Percentiles rank a stretch among this genome's conserved stretches.
Conservation (phyloP, 2,888 invertebrate species). For the Parochlus steinenii region DNA sequence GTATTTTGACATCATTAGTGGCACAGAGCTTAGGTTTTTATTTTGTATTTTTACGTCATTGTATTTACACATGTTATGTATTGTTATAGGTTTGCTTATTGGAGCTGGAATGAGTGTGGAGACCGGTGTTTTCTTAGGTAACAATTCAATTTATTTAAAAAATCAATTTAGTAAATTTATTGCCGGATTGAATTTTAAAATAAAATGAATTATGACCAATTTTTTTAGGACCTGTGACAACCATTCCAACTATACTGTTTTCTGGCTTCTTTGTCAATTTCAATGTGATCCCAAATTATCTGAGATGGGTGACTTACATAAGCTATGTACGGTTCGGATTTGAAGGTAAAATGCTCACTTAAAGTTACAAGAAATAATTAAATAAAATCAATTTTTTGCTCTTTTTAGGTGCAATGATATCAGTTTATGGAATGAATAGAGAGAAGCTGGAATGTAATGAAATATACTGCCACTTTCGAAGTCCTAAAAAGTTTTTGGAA, state of each 20-base stretch:
- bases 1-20: constrained; percentile 71
- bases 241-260: constrained; percentile 81
- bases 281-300: constrained; percentile 74
- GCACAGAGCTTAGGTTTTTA: constrained; percentile 84
- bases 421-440: constrained; percentile 78
- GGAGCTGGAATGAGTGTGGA: constrained; percentile 84
- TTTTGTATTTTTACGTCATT: constrained; percentile 68
- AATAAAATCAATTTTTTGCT: background rate
- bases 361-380: background rate
- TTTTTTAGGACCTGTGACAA: constrained; percentile 65
- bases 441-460: constrained; percentile 66
- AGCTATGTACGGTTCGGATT: constrained; percentile 87
- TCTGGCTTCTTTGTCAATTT: constrained; percentile 91
- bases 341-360: constrained; percentile 45
- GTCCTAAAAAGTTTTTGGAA: constrained; percentile 65
- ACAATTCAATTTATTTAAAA: too few relatives aligned
- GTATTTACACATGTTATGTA: constrained; percentile 81
- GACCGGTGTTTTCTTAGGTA: constrained; percentile 57
- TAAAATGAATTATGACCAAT: background rate
- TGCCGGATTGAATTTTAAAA: constrained; percentile 39
- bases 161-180: too few relatives aligned
- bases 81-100: constrained; percentile 76
- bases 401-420: constrained; percentile 52
- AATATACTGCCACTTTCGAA: constrained; percentile 68
- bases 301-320: constrained; percentile 77